Percentiles rank a stretch among this genome's conserved stretches.
Conservation (phyloP, 2,113 vertebrate species). For the Hemiprocne comata region DNA sequence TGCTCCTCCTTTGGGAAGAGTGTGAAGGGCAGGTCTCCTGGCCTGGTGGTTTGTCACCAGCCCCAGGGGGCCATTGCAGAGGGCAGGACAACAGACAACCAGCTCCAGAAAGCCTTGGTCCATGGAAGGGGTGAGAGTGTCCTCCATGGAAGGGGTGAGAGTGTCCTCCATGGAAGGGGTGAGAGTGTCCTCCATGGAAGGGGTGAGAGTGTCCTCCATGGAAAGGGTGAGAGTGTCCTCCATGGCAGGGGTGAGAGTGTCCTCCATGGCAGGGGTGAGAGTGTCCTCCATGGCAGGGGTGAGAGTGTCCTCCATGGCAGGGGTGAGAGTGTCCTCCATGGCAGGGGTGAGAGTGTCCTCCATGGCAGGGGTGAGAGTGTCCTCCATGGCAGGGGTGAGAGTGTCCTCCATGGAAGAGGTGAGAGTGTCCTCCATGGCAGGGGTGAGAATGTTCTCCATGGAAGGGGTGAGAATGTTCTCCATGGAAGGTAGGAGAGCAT, state of each 20-base stretch:
- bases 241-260: neutral
- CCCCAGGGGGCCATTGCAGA: fast-evolving
- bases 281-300: neutral
- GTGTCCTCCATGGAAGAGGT: neutral
- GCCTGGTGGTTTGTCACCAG: neutral
- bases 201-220: neutral
- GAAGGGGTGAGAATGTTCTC: neutral
- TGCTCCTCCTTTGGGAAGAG: neutral
- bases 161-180: neutral
- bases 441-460: neutral
- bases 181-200: neutral
- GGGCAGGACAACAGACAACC: neutral
- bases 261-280: neutral
- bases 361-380: neutral
- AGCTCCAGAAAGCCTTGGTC: neutral
- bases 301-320: neutral
- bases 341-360: neutral
- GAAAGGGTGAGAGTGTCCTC: neutral
- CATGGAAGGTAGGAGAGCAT: neutral
- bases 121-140: neutral
- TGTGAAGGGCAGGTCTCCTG: neutral
- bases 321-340: neutral
- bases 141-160: neutral
- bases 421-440: neutral
- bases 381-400: neutral